Evolutionary conservation across 1,140 invertebrate species (phyloP).

Genomic region (Drosophila lini): DNA sequence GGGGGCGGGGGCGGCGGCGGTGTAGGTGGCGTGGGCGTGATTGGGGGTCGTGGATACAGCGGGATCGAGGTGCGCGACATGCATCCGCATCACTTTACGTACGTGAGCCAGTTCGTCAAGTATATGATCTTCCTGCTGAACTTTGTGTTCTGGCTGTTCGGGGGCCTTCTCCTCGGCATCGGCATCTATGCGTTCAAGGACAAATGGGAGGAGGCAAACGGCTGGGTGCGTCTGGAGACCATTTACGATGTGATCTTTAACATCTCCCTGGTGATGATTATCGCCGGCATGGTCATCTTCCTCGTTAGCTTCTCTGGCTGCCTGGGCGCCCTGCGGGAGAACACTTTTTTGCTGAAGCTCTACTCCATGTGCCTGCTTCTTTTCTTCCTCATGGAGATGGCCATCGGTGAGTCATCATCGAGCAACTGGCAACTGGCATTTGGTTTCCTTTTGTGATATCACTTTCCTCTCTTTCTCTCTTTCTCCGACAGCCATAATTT

Average conservation of each 20-base stretch:
- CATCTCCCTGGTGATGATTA: constrained; percentile 94
- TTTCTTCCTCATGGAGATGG: constrained; percentile 95
- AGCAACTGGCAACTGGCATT: neutral
- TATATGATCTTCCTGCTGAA: constrained; percentile 97
- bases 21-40: constrained; percentile 80
- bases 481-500: constrained; percentile 88
- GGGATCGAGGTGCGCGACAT: constrained; percentile 74
- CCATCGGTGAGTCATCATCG: constrained; percentile 84
- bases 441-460: neutral
- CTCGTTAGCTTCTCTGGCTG: constrained; percentile 93
- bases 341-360: constrained; percentile 96
- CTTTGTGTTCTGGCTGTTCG: constrained; percentile 95
- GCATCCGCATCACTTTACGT: constrained; percentile 87
- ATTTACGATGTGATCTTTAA: constrained; percentile 96
- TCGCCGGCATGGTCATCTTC: constrained; percentile 94
- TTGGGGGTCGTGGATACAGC: constrained; percentile 86
- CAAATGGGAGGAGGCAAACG: constrained; percentile 92
- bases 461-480: neutral
- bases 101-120: constrained; percentile 93
- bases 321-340: constrained; percentile 95
- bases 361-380: constrained; percentile 95
- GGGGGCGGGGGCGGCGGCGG: constrained; percentile 84
- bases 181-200: constrained; percentile 96
- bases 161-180: constrained; percentile 92
- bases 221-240: constrained; percentile 90